phyloP scores from a whole-genome alignment of 2,888 invertebrate genomes.

The Saturnia japonica region DNA sequence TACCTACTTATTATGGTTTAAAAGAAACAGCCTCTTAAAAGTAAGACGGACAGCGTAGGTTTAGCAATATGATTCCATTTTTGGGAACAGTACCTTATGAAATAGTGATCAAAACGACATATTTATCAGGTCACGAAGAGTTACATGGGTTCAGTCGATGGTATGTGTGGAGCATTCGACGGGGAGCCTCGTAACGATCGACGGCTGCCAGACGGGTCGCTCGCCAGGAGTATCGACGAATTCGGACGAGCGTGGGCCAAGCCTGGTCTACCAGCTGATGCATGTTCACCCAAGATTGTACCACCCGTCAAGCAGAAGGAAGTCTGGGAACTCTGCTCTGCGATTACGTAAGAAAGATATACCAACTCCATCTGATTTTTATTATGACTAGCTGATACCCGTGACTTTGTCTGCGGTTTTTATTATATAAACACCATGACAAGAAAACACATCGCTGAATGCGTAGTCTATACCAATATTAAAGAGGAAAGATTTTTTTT shows the following conservation, averaged over 20 bases:
- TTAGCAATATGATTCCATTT: too few relatives aligned
- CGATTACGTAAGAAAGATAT: conserved; percentile 81
- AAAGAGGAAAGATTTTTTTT: too few relatives aligned
- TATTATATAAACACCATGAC: too few relatives aligned
- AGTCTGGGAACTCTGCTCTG: conserved; percentile 86
- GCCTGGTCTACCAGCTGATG: conserved; percentile 66
- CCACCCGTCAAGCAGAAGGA: conserved; percentile 83
- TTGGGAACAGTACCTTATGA: not conserved
- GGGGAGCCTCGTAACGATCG: conserved; percentile 85
- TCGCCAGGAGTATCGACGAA: conserved; percentile 83
- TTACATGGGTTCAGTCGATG: conserved; percentile 85
- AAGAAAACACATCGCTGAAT: too few relatives aligned
- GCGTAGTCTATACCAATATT: too few relatives aligned
- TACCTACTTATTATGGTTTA: too few relatives aligned
- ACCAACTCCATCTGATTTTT: too few relatives aligned
- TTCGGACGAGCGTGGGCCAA: conserved; percentile 91
- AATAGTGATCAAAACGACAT: not conserved
- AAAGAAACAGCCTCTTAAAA: too few relatives aligned
- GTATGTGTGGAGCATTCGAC: conserved; percentile 90
- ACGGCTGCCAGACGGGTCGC: conserved; percentile 84
- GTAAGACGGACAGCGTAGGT: too few relatives aligned
- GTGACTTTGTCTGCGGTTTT: too few relatives aligned
- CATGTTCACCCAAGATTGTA: conserved; percentile 84
- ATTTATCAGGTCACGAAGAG: conserved; percentile 77
- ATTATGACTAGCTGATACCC: too few relatives aligned